Conservation (phyloP, 2,888 invertebrate genomes). For the Cremastinae sp. region DNA sequence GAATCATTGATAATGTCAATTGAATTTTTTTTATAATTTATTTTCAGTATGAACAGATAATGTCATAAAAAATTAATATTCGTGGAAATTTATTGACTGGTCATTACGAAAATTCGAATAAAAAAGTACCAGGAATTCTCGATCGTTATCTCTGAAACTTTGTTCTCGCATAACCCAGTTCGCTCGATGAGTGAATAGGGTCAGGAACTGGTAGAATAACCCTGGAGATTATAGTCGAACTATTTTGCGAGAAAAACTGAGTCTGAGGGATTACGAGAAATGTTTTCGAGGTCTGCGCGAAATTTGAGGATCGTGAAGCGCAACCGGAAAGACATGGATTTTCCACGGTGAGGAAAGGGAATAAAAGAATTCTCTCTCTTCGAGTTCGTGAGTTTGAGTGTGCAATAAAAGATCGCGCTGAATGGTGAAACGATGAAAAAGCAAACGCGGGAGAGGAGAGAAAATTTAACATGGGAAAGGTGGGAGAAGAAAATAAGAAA, state of each 20-base stretch:
- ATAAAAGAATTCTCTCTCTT: constrained; percentile 19
- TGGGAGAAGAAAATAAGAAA: no score
- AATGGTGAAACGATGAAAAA: constrained; percentile 58
- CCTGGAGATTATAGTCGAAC: constrained; percentile 62
- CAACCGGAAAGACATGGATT: constrained; percentile 25
- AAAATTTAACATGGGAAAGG: constrained; percentile 48
- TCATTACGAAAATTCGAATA: no score
- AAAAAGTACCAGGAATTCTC: no score
- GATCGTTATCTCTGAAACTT: no score
- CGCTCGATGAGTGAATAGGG: no score
- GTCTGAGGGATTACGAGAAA: constrained; percentile 63
- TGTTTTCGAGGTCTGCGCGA: constrained; percentile 64
- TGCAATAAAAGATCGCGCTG: constrained; percentile 71
- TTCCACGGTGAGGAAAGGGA: constrained; percentile 38
- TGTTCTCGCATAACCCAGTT: no score
- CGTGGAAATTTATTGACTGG: no score
- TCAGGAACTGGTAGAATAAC: no score
- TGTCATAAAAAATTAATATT: no score
- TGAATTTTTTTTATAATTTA: no score
- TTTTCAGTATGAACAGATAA: no score
- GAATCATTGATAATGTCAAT: no score
- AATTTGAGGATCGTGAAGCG: constrained; percentile 27
- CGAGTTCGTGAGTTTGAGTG: constrained; percentile 56
- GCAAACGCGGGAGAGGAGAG: constrained; percentile 9
- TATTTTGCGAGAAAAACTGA: constrained; percentile 75